phyloP scores from a whole-genome alignment of 2,797 vertebrate species.

The Tokudaia tokunoshimensis region DNA sequence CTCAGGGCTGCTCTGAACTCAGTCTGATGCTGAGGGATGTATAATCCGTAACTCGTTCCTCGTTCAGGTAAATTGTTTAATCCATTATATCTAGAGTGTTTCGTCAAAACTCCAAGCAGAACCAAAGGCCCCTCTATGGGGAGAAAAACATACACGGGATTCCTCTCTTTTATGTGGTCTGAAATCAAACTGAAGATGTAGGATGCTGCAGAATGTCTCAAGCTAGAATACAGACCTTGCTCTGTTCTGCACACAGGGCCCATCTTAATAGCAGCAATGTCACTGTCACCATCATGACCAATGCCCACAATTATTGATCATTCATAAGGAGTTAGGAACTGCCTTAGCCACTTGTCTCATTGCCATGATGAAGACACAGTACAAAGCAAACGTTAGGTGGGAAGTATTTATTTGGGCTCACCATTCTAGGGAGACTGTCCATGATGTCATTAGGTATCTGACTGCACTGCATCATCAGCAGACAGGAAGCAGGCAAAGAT shows the following conservation, averaged over 20 bases:
- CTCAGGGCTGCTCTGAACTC: neutral
- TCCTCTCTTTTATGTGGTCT: neutral
- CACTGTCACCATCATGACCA: rapidly evolving
- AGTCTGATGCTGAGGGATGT: neutral
- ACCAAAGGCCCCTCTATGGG: neutral
- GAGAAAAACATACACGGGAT: neutral
- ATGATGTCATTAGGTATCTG: neutral
- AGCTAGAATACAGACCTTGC: neutral
- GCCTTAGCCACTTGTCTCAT: neutral
- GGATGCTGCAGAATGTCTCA: neutral
- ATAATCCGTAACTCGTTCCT: neutral
- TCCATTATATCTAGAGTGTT: neutral
- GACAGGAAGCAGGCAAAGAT: neutral
- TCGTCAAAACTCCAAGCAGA: neutral
- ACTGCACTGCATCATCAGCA: neutral
- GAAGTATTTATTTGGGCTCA: neutral
- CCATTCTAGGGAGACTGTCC: neutral
- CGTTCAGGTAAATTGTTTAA: neutral
- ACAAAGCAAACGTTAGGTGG: neutral
- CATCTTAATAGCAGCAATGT: neutral
- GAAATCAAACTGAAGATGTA: neutral
- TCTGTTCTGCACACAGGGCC: neutral
- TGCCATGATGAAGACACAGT: neutral
- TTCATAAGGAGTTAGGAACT: neutral
- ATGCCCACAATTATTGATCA: neutral